Evolutionary conservation across 2,113 vertebrate species (phyloP), one percentile per base, ranked within the genome.

Genomic region (Plectropomus leopardus): DNA sequence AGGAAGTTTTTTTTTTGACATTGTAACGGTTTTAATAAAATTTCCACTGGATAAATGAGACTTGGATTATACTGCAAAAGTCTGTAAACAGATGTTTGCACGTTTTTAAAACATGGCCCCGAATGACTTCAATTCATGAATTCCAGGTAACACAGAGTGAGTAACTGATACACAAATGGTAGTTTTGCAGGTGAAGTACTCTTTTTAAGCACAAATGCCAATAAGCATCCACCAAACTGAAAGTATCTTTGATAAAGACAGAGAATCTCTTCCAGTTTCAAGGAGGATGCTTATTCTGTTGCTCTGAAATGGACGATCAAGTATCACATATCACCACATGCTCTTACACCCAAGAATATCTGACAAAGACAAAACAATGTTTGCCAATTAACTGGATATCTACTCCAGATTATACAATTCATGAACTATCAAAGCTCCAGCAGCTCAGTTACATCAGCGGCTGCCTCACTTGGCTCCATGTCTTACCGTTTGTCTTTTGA

Each of bases 401-500:
- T 19, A 19, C 19, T 51, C 3, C 4, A 55, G 26, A 30, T 58
- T 26, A 47, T 42, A 66, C 19, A 24, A 14, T 3, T 32, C 54
- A 70, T 58, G 8, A 81, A 23, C 44, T 36, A 54, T 24, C 51
- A 54, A 72, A 76, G 53, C 58, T 66, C 45, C 54, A 50, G 5
- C 50, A 63, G 57, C 64, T 83, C 24, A 40, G 70, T 79, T 83
- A 72, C 78, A 81, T 68, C 61, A 77, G 58, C 4, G 4, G 5
- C 11, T 53, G 53, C n/a, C 32, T 78, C 47, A 47, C 45, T 79
- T 34, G 44, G 75, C 79, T 83, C 51, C 4, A 21, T 45, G 72
- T 72, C 61, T 75, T 54, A 60, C 45, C 51, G n/a, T 76, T 84
- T 77, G 44, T 75, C 70, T 85, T 78, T 77, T 85, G 70, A 92